Percentiles rank a stretch among this genome's conserved stretches.
Conservation (phyloP, 2,113 vertebrate genomes). For the Triplophysa siluroides region DNA sequence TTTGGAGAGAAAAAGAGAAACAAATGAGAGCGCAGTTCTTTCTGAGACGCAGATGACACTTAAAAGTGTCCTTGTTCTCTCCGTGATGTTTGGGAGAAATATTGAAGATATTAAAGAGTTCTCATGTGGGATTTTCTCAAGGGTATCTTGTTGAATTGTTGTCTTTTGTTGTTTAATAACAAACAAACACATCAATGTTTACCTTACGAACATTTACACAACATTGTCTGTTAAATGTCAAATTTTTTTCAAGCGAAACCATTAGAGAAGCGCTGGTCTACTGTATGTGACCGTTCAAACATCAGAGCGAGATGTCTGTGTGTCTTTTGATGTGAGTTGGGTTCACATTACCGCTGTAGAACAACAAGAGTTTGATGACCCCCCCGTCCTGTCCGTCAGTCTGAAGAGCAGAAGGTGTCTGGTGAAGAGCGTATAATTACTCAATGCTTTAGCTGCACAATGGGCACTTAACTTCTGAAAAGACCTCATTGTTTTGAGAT, state of each 20-base stretch:
- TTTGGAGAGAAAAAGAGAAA: no score
- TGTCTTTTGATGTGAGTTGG: conserved; percentile 51
- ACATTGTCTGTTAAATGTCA: neutral
- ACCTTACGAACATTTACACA: neutral
- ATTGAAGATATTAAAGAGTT: no score
- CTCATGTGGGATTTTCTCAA: no score
- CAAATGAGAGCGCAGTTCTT: no score
- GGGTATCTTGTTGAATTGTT: no score
- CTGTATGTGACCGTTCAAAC: neutral
- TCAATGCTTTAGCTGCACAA: conserved; percentile 55
- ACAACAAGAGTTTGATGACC: conserved; percentile 28
- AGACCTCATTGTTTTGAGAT: conserved; percentile 55
- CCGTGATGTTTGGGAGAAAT: no score
- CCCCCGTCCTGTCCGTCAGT: conserved; percentile 37
- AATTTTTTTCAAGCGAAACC: neutral
- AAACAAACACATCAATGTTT: neutral
- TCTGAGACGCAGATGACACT: no score
- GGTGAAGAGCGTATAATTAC: conserved; percentile 58
- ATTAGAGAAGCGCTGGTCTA: neutral
- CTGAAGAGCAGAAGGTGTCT: conserved; percentile 55
- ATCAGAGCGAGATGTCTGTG: conserved; percentile 18
- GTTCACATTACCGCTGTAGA: conserved; percentile 53
- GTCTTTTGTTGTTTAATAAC: no score
- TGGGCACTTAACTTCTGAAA: conserved; percentile 55
- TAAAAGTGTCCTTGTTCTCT: no score